Evolutionary conservation across 2,113 vertebrate genomes (phyloP).

Genomic region (Ardeotis arabs): DNA sequence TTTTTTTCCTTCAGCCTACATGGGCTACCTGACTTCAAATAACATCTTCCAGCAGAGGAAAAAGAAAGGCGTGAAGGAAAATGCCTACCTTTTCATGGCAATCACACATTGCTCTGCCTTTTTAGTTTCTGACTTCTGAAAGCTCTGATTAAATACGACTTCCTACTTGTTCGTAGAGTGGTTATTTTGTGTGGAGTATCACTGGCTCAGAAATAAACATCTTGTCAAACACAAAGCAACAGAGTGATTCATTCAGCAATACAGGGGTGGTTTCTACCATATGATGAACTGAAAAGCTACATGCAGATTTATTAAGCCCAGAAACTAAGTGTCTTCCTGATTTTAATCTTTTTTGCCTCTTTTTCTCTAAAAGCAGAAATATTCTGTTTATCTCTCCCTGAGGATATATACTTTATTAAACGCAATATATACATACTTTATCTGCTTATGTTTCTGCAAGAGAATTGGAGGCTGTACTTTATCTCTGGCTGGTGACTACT

Average conservation of each 20-base stretch:
- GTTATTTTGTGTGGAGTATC: neutral
- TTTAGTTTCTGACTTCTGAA: conserved; percentile 8
- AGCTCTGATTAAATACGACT: conserved; percentile 5
- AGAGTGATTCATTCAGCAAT: neutral
- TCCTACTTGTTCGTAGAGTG: neutral
- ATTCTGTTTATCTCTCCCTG: neutral
- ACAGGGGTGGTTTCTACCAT: neutral
- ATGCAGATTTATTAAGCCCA: neutral
- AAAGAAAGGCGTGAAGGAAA: neutral
- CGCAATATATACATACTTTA: neutral
- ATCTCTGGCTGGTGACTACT: neutral
- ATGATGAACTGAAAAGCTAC: neutral
- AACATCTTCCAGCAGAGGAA: neutral
- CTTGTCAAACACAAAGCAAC: conserved; percentile 18
- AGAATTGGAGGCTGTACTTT: neutral
- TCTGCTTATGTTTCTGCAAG: neutral
- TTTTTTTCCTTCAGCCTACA: neutral
- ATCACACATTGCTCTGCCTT: neutral
- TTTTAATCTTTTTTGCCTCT: neutral
- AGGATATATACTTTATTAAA: neutral
- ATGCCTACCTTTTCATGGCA: neutral
- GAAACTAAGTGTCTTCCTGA: neutral
- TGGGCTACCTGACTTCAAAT: neutral
- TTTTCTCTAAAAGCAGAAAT: conserved; percentile 19
- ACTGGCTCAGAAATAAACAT: neutral